These are phyloP conservation scores for Eupithecia exiguata DNA, from an alignment of 2,888 invertebrate species.

Conservation along the genomic window DNA sequence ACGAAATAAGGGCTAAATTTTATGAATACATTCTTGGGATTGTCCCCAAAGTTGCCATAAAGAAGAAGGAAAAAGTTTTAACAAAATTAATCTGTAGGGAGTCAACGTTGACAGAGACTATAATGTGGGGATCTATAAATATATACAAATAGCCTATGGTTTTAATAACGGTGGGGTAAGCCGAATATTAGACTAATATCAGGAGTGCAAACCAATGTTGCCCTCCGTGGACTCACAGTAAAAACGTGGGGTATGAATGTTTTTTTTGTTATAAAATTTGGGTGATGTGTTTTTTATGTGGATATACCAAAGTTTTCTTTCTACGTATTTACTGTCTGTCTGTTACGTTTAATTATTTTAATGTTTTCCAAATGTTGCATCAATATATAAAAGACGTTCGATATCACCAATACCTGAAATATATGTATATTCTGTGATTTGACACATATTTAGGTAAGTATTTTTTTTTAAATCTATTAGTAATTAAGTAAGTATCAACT, in stretches of 20 bases:
- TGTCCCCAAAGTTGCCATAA: slow-evolving; percentile 30
- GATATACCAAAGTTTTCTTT: slow-evolving; percentile 36
- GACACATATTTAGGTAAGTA: neutral
- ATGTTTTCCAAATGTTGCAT: neutral
- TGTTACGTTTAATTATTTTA: neutral
- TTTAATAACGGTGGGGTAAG: slow-evolving; percentile 81
- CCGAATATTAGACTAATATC: slow-evolving; percentile 81
- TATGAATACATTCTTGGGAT: slow-evolving; percentile 20
- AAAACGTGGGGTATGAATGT: slow-evolving; percentile 56
- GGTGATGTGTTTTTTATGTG: slow-evolving; percentile 51
- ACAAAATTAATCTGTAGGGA: slow-evolving; percentile 78
- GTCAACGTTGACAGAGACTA: slow-evolving; percentile 68
- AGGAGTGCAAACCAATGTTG: slow-evolving; percentile 82
- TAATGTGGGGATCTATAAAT: slow-evolving; percentile 72
- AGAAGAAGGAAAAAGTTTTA: slow-evolving; percentile 71
- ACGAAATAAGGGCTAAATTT: slow-evolving; percentile 9
- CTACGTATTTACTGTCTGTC: neutral
- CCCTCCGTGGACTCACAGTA: slow-evolving; percentile 56
- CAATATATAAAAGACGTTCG: neutral
- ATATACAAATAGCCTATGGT: slow-evolving; percentile 81
- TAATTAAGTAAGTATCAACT: too few species aligned
- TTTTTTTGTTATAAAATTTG: slow-evolving; percentile 68
- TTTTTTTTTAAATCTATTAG: too few species aligned
- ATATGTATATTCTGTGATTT: too few species aligned
- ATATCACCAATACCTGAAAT: neutral